Evolutionary conservation across 2,888 invertebrate genomes (phyloP).

Genomic region (Plagiodera versicolora): DNA sequence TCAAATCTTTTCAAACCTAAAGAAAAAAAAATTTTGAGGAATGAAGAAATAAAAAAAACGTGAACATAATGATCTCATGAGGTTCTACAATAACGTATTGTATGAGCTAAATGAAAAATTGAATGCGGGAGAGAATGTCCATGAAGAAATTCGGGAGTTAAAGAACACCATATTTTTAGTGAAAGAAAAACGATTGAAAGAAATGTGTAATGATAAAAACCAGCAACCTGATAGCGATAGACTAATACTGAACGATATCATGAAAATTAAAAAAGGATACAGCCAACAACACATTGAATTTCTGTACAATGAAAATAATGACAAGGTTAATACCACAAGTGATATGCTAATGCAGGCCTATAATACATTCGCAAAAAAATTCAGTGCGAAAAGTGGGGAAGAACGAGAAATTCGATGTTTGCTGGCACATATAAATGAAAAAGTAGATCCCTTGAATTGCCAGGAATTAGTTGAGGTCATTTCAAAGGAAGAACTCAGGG

Average conservation of each 20-base stretch:
- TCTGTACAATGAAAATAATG: too few relatives aligned
- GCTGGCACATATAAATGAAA: not conserved
- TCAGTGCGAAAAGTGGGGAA: not conserved
- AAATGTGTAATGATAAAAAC: not conserved
- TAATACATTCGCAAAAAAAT: too few relatives aligned
- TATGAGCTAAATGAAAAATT: not conserved
- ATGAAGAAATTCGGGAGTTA: not conserved
- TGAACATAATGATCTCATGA: not conserved
- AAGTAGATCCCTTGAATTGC: not conserved
- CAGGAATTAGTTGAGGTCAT: too few relatives aligned
- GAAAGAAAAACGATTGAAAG: not conserved
- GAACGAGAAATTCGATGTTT: not conserved
- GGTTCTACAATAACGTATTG: not conserved
- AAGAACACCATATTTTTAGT: not conserved
- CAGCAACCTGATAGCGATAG: not conserved
- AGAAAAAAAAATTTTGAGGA: not conserved
- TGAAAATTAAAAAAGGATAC: too few relatives aligned
- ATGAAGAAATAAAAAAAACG: not conserved
- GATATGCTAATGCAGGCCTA: too few relatives aligned
- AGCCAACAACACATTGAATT: too few relatives aligned
- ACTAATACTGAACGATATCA: not conserved
- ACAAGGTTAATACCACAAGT: too few relatives aligned
- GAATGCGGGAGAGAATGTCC: not conserved
- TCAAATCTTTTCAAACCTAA: not conserved
- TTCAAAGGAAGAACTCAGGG: not conserved